Conservation (phyloP, 2,888 invertebrate genomes). For the Pecten maximus region DNA sequence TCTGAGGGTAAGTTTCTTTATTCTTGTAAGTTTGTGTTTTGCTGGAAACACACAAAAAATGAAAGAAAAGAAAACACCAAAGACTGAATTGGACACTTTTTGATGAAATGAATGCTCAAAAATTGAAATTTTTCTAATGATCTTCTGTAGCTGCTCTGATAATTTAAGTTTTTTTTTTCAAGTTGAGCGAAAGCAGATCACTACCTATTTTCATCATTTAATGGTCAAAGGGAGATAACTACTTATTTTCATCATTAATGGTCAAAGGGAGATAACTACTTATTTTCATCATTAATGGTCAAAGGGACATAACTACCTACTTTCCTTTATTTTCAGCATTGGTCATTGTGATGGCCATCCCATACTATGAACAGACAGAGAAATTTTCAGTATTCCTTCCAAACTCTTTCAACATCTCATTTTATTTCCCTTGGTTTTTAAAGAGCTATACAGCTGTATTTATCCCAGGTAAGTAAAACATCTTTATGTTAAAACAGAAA, state of each 20-base stretch:
- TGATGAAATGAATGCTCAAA: too few species aligned
- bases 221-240: too few species aligned
- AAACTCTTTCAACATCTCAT: conserved; percentile 92
- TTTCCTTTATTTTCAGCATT: conserved; percentile 77
- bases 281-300: neutral
- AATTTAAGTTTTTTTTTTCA: too few species aligned
- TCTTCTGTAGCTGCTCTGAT: too few species aligned
- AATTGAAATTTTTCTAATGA: too few species aligned
- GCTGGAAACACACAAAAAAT: too few species aligned
- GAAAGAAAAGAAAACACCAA: too few species aligned
- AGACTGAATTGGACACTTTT: too few species aligned
- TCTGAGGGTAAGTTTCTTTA: conserved; percentile 87
- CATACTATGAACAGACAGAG: conserved; percentile 93
- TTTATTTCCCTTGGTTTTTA: conserved; percentile 92
- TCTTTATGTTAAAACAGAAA: neutral
- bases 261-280: neutral
- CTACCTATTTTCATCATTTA: too few species aligned
- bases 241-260: too few species aligned
- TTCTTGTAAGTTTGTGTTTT: too few species aligned
- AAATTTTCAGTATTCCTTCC: conserved; percentile 90
- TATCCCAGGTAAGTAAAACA: conserved; percentile 86
- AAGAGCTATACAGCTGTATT: conserved; percentile 90
- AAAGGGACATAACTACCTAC: neutral
- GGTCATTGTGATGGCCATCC: conserved; percentile 88
- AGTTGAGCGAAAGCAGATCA: too few species aligned